Percentiles rank a stretch among this genome's conserved stretches.
Conservation (phyloP, 2,888 invertebrate genomes). For the Parelbella ahira region DNA sequence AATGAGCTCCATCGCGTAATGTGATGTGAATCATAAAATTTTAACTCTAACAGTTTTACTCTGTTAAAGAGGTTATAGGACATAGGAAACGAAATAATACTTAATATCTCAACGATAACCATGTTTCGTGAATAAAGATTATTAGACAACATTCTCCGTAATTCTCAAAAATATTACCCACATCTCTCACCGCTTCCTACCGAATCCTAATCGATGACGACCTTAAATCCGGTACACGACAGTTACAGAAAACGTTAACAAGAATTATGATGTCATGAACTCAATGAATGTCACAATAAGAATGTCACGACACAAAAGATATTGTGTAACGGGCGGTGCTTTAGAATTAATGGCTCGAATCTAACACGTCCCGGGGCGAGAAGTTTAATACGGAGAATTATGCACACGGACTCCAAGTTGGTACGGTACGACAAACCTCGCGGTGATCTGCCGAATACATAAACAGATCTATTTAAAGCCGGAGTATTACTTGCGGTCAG, state of each 20-base stretch:
- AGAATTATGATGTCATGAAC: slow-evolving; percentile 9
- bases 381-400: slow-evolving; percentile 26
- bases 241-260: background rate
- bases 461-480: slow-evolving; percentile 56
- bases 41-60: too few species aligned
- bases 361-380: slow-evolving; percentile 12
- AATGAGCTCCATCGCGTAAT: too few species aligned
- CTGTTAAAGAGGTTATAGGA: too few species aligned
- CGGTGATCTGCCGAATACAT: slow-evolving; percentile 43
- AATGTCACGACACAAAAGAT: slow-evolving; percentile 8
- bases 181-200: too few species aligned
- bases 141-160: too few species aligned
- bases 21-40: too few species aligned
- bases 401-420: slow-evolving; percentile 25
- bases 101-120: too few species aligned
- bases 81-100: too few species aligned
- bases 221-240: slow-evolving; percentile 1
- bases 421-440: slow-evolving; percentile 13
- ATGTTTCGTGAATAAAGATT: too few species aligned
- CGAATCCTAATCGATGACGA: slow-evolving; percentile 2
- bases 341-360: slow-evolving; percentile 10
- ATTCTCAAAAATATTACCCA: too few species aligned
- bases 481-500: slow-evolving; percentile 28
- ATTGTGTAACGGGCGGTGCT: slow-evolving; percentile 6
- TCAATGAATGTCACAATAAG: slow-evolving; percentile 16